Evolutionary conservation across 2,888 invertebrate genomes (phyloP).

Genomic region (Epirrita christyi): DNA sequence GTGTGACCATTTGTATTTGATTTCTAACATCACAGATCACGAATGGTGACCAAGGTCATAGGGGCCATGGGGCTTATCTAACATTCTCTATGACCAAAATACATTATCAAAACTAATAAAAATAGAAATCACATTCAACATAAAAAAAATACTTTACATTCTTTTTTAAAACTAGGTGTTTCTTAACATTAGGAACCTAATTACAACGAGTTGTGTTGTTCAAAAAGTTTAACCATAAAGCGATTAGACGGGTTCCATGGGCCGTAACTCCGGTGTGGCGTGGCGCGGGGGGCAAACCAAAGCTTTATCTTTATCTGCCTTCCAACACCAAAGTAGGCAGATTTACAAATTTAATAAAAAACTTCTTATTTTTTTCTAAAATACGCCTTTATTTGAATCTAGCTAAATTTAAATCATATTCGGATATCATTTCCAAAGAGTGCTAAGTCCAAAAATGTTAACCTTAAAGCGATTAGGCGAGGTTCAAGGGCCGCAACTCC

Average conservation of each 20-base stretch:
- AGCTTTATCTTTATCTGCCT: conserved; percentile 67
- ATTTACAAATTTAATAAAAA: neutral
- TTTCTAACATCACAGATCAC: neutral
- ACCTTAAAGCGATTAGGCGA: conserved; percentile 23
- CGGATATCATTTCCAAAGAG: conserved; percentile 44
- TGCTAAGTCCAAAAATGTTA: conserved; percentile 15
- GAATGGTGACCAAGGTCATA: neutral
- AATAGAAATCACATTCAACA: too few species aligned
- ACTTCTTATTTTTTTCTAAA: too few species aligned
- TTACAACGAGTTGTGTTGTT: neutral
- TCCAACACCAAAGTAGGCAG: conserved; percentile 3
- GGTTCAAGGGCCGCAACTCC: conserved; percentile 66
- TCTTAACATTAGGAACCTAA: neutral
- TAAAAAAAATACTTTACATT: too few species aligned
- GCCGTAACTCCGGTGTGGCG: conserved; percentile 68
- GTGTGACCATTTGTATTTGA: conserved; percentile 15
- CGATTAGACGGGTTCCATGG: conserved; percentile 32
- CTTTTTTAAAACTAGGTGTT: neutral
- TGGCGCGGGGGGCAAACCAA: conserved; percentile 51
- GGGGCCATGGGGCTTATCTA: neutral
- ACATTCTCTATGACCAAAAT: too few species aligned
- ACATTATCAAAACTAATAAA: too few species aligned
- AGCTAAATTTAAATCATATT: neutral
- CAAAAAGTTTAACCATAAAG: conserved; percentile 19
- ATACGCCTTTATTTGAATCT: too few species aligned